Conservation (phyloP, 2,797 vertebrate species). For the Streptopelia turtur region DNA sequence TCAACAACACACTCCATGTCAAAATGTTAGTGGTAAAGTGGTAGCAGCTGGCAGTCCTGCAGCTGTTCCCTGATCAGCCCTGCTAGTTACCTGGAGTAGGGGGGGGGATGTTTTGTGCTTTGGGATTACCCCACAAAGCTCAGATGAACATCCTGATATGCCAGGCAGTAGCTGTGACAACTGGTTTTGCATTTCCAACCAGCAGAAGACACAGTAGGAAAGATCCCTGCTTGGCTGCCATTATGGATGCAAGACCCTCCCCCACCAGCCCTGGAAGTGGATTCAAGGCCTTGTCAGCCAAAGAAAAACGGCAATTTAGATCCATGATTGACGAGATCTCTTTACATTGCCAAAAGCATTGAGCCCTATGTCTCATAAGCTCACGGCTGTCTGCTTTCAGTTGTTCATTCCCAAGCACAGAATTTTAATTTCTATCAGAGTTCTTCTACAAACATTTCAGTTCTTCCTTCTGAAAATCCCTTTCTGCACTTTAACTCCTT, state of each 20-base stretch:
- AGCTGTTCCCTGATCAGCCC: not conserved
- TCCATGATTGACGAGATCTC: not conserved
- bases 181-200: not conserved
- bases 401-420: not conserved
- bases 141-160: not conserved
- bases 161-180: not conserved
- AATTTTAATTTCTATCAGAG: not conserved
- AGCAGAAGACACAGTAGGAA: not conserved
- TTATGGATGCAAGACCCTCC: not conserved
- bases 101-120: not conserved
- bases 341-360: not conserved
- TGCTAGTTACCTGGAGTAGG: not conserved
- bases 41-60: not conserved
- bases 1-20: not conserved
- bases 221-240: not conserved
- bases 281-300: not conserved
- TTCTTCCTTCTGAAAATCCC: not conserved
- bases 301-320: not conserved
- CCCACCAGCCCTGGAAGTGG: not conserved
- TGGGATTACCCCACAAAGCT: too few relatives aligned
- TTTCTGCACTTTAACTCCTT: not conserved
- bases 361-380: not conserved
- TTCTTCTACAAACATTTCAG: not conserved
- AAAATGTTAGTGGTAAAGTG: not conserved
- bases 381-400: not conserved